Conservation (phyloP, 2,113 vertebrate species). For the Corythoichthys intestinalis region DNA sequence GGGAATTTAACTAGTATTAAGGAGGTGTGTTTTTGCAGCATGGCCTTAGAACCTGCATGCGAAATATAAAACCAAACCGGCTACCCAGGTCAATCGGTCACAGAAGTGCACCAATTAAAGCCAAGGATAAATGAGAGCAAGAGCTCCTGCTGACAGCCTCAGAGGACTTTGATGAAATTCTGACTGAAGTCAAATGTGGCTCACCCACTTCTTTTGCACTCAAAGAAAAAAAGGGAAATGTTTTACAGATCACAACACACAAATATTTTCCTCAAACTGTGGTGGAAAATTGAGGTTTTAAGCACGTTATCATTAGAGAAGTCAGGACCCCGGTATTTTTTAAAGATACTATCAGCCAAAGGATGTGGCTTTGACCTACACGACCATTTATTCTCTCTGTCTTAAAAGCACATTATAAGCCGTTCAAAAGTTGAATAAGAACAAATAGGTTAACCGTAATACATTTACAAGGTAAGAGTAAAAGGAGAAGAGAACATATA, state of each 20-base stretch:
- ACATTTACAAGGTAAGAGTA: not conserved
- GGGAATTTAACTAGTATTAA: no score
- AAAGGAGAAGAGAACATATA: not conserved
- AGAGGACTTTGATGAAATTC: conserved; percentile 45
- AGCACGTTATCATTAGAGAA: conserved; percentile 48
- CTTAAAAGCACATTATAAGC: not conserved
- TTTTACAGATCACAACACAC: conserved; percentile 34
- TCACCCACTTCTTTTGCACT: conserved; percentile 42
- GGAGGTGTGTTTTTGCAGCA: no score
- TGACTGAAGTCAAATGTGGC: conserved; percentile 38
- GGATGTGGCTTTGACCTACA: conserved; percentile 25
- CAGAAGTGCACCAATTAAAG: conserved; percentile 37
- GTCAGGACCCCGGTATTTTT: conserved; percentile 29
- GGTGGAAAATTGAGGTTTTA: conserved; percentile 55
- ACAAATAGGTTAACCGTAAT: not conserved
- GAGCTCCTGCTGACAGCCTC: conserved; percentile 39
- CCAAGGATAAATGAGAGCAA: conserved; percentile 44
- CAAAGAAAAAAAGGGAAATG: conserved; percentile 1
- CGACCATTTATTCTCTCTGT: conserved; percentile 10
- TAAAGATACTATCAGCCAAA: conserved; percentile 21
- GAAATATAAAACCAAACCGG: conserved; percentile 24
- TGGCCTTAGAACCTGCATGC: conserved; percentile 5
- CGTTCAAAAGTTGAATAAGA: not conserved
- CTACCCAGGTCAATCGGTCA: conserved; percentile 28
- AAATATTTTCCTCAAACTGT: conserved; percentile 38